Conservation (phyloP, 37 sponge, comb jelly and placozoan genomes). For the Tethya wilhelma region DNA sequence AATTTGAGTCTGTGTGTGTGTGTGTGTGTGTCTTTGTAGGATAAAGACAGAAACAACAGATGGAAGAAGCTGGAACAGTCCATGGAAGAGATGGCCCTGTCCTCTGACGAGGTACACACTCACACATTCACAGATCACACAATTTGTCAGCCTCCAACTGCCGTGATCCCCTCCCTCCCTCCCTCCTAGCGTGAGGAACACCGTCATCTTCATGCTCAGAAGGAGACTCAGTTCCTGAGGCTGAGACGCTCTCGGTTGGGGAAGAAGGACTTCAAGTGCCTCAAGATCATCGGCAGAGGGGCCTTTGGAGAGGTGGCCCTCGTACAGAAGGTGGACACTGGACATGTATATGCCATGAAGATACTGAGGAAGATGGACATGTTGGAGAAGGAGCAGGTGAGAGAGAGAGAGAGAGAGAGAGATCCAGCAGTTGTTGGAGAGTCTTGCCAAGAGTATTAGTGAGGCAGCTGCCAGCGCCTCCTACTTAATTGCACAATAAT, state of each 20-base stretch:
- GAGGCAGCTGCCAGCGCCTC: background rate
- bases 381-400: slow-evolving; percentile 95
- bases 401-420: too few species aligned
- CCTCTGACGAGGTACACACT: slow-evolving; percentile 67
- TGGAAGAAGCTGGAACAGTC: slow-evolving; percentile 79
- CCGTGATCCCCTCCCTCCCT: slow-evolving; percentile 3
- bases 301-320: slow-evolving; percentile 98
- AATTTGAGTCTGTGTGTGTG: too few species aligned
- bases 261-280: slow-evolving; percentile 91
- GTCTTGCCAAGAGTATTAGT: too few species aligned
- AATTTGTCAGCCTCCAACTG: background rate
- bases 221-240: slow-evolving; percentile 96
- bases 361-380: slow-evolving; percentile 95
- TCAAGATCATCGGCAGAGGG: slow-evolving; percentile 97
- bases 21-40: too few species aligned
- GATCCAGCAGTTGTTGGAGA: too few species aligned
- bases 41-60: slow-evolving; percentile 31
- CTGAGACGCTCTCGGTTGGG: slow-evolving; percentile 89
- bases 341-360: slow-evolving; percentile 99
- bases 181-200: slow-evolving; percentile 74
- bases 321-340: slow-evolving; percentile 98
- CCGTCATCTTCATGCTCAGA: slow-evolving; percentile 77
- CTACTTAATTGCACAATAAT: too few species aligned
- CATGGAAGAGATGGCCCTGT: slow-evolving; percentile 81
- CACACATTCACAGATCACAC: background rate